Conservation (phyloP, 2,888 invertebrate genomes). For the Cheilosia vulpina region DNA sequence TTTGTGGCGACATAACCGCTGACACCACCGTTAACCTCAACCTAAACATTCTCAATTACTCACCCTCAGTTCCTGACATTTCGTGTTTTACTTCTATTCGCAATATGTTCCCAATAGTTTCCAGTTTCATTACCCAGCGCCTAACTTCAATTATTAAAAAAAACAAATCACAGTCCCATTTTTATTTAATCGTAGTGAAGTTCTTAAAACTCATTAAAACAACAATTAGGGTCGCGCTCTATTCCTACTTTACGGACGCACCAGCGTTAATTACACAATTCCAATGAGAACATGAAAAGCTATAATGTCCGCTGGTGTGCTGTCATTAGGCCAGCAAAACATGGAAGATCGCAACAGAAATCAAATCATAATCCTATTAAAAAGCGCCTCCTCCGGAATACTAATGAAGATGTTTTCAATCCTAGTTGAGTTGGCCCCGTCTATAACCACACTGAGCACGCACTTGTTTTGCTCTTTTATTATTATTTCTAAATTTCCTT, state of each 20-base stretch:
- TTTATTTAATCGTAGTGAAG: too few species aligned
- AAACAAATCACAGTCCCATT: too few species aligned
- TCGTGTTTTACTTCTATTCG: too few species aligned
- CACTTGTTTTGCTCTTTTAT: background rate
- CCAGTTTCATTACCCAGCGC: too few species aligned
- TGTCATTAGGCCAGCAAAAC: background rate
- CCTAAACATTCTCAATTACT: too few species aligned
- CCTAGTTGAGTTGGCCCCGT: background rate
- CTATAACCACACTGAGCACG: background rate
- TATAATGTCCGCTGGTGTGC: background rate
- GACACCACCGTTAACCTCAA: too few species aligned
- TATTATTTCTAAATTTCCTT: constrained; percentile 29
- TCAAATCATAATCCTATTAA: constrained; percentile 10
- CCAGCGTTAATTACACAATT: background rate
- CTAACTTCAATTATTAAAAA: too few species aligned
- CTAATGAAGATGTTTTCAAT: constrained; percentile 32
- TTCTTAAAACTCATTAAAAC: too few species aligned
- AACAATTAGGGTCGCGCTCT: background rate
- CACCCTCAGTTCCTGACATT: too few species aligned
- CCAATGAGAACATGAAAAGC: background rate
- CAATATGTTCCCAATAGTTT: too few species aligned
- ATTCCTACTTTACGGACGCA: background rate
- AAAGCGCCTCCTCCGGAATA: constrained; percentile 17
- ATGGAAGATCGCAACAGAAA: background rate
- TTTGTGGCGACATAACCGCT: too few species aligned